A percentile compares a stretch with the other conserved stretches of the same genome.
Evolutionary conservation across 2,113 vertebrate genomes (phyloP).

Genomic region (Lates calcarifer): DNA sequence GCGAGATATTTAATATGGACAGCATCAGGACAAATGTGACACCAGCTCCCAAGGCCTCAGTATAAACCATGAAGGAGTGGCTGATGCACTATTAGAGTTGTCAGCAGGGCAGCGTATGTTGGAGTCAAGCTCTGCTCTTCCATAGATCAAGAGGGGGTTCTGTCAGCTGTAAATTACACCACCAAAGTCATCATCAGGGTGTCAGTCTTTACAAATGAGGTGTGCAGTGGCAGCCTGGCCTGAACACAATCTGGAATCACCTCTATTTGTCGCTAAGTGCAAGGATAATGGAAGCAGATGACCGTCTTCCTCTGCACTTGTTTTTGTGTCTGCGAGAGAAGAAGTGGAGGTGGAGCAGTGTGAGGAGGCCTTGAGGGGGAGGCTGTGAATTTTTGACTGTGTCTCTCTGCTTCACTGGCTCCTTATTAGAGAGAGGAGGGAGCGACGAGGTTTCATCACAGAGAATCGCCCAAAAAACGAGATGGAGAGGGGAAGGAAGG

Average conservation of each 20-base stretch:
- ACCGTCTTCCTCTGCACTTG: conserved; percentile 8
- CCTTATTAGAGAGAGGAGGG: conserved; percentile 4
- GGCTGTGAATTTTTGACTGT: conserved; percentile 24
- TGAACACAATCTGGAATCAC: conserved; percentile 35
- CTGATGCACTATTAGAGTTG: conserved; percentile 36
- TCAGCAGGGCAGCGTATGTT: conserved; percentile 31
- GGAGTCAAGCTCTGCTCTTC: conserved; percentile 18
- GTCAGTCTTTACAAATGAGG: conserved; percentile 58
- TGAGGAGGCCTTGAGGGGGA: background rate
- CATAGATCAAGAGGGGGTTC: conserved; percentile 20
- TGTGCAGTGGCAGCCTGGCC: conserved; percentile 34
- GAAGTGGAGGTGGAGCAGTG: background rate
- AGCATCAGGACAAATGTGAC: conserved; percentile 43
- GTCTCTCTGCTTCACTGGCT: conserved; percentile 10
- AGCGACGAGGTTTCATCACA: background rate
- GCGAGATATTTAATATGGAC: conserved; percentile 25
- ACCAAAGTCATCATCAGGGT: conserved; percentile 41
- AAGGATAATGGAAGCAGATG: conserved; percentile 52
- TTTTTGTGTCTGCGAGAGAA: conserved; percentile 12
- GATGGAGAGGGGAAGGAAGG: background rate
- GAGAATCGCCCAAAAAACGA: background rate
- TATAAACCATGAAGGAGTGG: conserved; percentile 23
- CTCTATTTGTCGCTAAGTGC: conserved; percentile 50
- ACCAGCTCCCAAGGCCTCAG: conserved; percentile 10
- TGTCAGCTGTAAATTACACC: conserved; percentile 56